Conservation (phyloP, 2,888 invertebrate genomes). For the Drosophila demipolita region DNA sequence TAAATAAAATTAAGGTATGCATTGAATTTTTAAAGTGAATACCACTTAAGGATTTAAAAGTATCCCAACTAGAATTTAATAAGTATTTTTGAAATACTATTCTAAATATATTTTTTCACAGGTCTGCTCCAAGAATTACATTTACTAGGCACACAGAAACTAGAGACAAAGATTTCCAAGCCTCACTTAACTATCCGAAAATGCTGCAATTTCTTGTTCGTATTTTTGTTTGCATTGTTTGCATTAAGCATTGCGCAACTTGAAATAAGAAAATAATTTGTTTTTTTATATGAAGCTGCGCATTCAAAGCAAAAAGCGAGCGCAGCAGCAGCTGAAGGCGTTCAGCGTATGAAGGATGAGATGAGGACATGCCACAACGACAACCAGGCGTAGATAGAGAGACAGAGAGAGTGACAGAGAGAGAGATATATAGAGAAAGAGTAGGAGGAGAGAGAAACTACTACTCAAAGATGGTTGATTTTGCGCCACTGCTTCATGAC, state of each 20-base stretch:
- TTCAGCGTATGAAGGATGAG: conserved; percentile 8
- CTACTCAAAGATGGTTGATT: conserved; percentile 89
- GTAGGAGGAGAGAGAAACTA: neutral
- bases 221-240: conserved; percentile 23
- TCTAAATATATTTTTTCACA: conserved; percentile 8
- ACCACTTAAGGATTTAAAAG: neutral
- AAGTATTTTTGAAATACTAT: neutral
- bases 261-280: conserved; percentile 36
- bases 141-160: conserved; percentile 51
- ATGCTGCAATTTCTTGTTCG: conserved; percentile 9
- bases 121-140: conserved; percentile 31
- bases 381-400: conserved; percentile 7
- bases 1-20: neutral
- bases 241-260: conserved; percentile 57
- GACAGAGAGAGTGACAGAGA: neutral
- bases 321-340: conserved; percentile 50
- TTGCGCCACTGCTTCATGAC: conserved; percentile 91
- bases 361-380: conserved; percentile 51
- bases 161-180: conserved; percentile 37
- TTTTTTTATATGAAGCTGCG: conserved; percentile 33
- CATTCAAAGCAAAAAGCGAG: conserved; percentile 71
- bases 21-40: neutral
- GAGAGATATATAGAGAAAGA: neutral
- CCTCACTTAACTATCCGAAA: conserved; percentile 24
- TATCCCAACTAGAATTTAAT: neutral